A percentile compares a stretch with the other conserved stretches of the same genome.
These are phyloP conservation scores for Pteromalus puparum DNA, from an alignment of 1,140 invertebrate species.

Conservation along the genomic window DNA sequence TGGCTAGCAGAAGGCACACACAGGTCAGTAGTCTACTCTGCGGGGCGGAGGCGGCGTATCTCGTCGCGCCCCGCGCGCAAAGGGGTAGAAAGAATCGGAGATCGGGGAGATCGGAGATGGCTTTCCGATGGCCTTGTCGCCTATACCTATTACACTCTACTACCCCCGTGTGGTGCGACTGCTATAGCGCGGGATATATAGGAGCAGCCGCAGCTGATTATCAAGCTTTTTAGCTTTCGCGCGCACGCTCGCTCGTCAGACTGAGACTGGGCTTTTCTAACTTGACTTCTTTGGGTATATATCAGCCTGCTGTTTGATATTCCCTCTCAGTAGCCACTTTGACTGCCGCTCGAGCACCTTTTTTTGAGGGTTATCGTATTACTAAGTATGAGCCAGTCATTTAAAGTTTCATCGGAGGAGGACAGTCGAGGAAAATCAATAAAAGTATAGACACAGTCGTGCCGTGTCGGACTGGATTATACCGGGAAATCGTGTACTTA, in stretches of 20 bases:
- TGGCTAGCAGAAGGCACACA: too few species aligned
- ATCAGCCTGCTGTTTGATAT: neutral
- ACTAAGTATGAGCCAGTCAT: neutral
- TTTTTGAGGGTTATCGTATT: neutral
- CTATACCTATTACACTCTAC: neutral
- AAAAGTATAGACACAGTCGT: neutral
- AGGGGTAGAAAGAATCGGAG: neutral
- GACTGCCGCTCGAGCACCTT: neutral
- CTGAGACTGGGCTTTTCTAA: neutral
- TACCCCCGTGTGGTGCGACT: neutral
- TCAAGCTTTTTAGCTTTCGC: slow-evolving; percentile 6
- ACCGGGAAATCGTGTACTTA: neutral
- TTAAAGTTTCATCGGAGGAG: neutral
- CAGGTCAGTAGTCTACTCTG: neutral
- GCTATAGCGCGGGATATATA: neutral
- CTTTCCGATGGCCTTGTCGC: slow-evolving; percentile 30
- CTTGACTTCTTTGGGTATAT: neutral
- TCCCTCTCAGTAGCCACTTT: neutral
- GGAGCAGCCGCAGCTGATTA: slow-evolving; percentile 7
- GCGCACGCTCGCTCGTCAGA: neutral
- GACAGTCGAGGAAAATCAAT: slow-evolving; percentile 40
- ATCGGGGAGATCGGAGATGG: slow-evolving; percentile 24
- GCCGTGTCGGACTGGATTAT: neutral
- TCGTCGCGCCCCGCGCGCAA: slow-evolving; percentile 7
- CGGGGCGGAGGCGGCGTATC: neutral